Conservation (phyloP, 2,797 vertebrate genomes). For the Eulemur rubriventer region DNA sequence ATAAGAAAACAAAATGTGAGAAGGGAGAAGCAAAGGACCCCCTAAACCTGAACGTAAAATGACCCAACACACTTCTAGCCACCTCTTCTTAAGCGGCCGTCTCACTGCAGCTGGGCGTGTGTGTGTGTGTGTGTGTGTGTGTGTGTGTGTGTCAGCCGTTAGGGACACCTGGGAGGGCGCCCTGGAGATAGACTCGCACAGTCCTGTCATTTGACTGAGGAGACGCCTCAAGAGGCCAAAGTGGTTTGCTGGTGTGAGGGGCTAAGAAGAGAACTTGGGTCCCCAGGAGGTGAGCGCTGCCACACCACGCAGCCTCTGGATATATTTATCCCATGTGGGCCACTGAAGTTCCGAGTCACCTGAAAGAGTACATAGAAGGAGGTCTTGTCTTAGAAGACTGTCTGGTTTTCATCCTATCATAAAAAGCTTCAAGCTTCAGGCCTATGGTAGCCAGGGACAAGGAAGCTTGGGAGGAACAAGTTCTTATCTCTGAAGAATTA, state of each 20-base stretch:
- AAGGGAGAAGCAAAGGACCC: not conserved
- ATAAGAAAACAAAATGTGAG: not conserved
- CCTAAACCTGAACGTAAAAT: not conserved
- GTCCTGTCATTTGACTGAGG: not conserved
- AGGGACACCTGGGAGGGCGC: not conserved
- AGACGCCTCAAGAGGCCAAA: not conserved
- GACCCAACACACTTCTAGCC: not conserved
- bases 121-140: too few species aligned
- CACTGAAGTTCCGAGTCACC: not conserved
- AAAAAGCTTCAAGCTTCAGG: not conserved
- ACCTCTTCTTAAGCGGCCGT: not conserved
- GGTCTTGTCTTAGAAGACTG: not conserved
- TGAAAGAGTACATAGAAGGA: not conserved
- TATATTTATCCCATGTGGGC: not conserved
- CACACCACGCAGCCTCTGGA: not conserved
- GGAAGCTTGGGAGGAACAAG: not conserved
- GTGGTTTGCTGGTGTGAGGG: not conserved
- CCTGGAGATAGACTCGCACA: not conserved
- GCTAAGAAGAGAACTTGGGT: not conserved
- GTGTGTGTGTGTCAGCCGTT: not conserved
- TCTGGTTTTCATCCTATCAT: not conserved
- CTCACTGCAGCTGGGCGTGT: not conserved
- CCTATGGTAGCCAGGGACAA: not conserved
- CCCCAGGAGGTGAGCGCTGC: not conserved
- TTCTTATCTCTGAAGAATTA: slow-evolving; percentile 2